These are phyloP conservation scores for Schizopygopsis pylzovi DNA, from an alignment of 2,797 vertebrate genomes.

Conservation along the genomic window DNA sequence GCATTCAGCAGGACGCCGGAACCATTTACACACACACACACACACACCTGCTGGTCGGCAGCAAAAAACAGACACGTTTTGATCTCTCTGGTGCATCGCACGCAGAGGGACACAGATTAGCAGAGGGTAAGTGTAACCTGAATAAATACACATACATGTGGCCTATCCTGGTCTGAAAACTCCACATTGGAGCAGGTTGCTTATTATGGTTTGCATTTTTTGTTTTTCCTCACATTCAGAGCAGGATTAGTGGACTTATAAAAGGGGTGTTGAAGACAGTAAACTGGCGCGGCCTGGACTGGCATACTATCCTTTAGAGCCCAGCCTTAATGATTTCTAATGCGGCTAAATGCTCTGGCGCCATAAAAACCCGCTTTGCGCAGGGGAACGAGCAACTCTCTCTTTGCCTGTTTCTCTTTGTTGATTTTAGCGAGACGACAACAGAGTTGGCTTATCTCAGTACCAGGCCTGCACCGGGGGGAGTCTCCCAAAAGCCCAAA, in stretches of 20 bases:
- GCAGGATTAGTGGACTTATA: slow-evolving; percentile 66
- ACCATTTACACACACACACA: slow-evolving; percentile 73
- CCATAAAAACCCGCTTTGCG: slow-evolving; percentile 73
- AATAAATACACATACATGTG: slow-evolving; percentile 55
- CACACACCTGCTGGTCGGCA: slow-evolving; percentile 63
- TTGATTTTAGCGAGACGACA: slow-evolving; percentile 80
- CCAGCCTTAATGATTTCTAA: slow-evolving; percentile 79
- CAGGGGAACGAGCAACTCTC: slow-evolving; percentile 77
- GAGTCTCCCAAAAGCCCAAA: slow-evolving; percentile 77
- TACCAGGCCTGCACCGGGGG: slow-evolving; percentile 74
- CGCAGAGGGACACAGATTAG: slow-evolving; percentile 67
- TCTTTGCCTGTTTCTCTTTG: slow-evolving; percentile 80
- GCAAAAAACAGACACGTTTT: slow-evolving; percentile 55
- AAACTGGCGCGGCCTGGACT: slow-evolving; percentile 71
- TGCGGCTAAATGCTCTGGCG: slow-evolving; percentile 75
- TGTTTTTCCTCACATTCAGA: slow-evolving; percentile 42
- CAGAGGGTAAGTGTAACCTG: slow-evolving; percentile 44
- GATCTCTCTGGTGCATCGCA: slow-evolving; percentile 67
- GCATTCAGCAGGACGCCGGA: slow-evolving; percentile 68
- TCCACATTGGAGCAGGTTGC: slow-evolving; percentile 61
- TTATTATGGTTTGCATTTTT: slow-evolving; percentile 16
- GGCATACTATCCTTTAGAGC: slow-evolving; percentile 67
- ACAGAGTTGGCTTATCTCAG: slow-evolving; percentile 77
- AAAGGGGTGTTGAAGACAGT: slow-evolving; percentile 62
- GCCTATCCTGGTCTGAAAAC: slow-evolving; percentile 53